A percentile compares a stretch with the other conserved stretches of the same genome.
phyloP scores from a whole-genome alignment of 2,888 invertebrate genomes.

The Ophioninae sp. region DNA sequence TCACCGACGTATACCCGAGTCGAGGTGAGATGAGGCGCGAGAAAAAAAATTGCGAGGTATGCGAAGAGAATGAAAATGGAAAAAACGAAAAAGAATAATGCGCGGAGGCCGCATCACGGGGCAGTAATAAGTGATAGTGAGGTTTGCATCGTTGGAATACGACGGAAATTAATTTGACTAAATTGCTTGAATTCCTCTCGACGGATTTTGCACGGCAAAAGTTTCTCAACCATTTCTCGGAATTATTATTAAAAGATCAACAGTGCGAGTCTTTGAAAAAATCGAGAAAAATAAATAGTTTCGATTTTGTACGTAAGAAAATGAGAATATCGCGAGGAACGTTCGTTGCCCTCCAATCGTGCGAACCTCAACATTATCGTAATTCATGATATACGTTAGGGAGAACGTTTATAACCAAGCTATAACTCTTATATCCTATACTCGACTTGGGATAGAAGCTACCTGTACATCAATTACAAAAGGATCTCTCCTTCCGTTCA shows the following conservation, averaged over 20 bases:
- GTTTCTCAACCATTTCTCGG: background rate
- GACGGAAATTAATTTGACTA: background rate
- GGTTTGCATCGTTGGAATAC: background rate
- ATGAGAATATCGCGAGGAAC: background rate
- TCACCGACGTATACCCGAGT: slow-evolving; percentile 51
- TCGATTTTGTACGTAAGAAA: background rate
- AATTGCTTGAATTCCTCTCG: background rate
- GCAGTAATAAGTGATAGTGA: background rate
- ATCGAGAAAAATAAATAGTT: background rate
- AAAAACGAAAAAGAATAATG: background rate
- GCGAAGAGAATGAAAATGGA: background rate
- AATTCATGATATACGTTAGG: background rate
- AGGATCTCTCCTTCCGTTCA: background rate
- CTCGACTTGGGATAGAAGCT: background rate
- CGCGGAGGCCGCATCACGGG: background rate
- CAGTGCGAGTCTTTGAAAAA: background rate
- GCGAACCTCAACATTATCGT: background rate
- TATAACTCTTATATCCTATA: background rate
- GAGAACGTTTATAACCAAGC: background rate
- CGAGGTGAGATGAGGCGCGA: slow-evolving; percentile 18
- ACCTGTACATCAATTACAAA: background rate
- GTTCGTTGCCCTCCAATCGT: background rate
- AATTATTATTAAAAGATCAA: background rate
- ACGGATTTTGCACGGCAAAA: too few species aligned
- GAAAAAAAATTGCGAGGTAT: background rate